Percentiles rank a stretch among this genome's conserved stretches.
Conservation (phyloP, 2,888 invertebrate genomes). For the Ormyrus thymus region DNA sequence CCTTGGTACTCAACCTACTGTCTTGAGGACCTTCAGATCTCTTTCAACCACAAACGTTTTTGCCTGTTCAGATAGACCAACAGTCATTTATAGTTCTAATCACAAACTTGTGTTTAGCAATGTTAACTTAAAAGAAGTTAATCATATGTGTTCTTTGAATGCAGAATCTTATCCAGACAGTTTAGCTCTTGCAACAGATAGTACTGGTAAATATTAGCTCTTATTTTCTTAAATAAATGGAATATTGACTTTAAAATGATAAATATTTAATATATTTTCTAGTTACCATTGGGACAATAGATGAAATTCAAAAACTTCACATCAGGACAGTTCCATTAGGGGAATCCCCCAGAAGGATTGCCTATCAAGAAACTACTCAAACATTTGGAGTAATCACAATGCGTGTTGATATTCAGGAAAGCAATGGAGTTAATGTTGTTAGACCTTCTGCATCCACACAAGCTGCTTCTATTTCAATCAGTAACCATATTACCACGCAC, state of each 20-base stretch:
- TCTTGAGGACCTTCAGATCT: conserved; percentile 91
- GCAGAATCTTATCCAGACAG: conserved; percentile 96
- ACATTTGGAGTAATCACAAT: conserved; percentile 96
- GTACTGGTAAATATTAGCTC: conserved; percentile 73
- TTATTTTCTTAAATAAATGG: too few species aligned
- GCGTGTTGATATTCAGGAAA: conserved; percentile 91
- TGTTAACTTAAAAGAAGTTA: conserved; percentile 95
- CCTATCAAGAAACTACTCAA: conserved; percentile 94
- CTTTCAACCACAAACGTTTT: conserved; percentile 96
- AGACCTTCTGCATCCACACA: conserved; percentile 87
- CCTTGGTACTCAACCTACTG: conserved; percentile 97
- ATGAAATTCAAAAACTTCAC: conserved; percentile 98
- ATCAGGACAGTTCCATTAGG: conserved; percentile 96
- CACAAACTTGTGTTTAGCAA: conserved; percentile 99
- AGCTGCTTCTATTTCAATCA: conserved; percentile 81
- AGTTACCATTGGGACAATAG: conserved; percentile 96
- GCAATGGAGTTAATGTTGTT: conserved; percentile 79
- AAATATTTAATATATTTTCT: conserved; percentile 6
- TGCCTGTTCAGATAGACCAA: conserved; percentile 98
- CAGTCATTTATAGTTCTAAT: conserved; percentile 99
- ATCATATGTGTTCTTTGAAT: conserved; percentile 98
- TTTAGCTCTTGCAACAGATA: conserved; percentile 92
- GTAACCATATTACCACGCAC: conserved; percentile 73
- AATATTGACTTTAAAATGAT: too few species aligned
- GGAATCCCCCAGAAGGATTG: conserved; percentile 95